Evolutionary conservation across 2,797 vertebrate species (phyloP).

Genomic region (Amphiprion clarkii): DNA sequence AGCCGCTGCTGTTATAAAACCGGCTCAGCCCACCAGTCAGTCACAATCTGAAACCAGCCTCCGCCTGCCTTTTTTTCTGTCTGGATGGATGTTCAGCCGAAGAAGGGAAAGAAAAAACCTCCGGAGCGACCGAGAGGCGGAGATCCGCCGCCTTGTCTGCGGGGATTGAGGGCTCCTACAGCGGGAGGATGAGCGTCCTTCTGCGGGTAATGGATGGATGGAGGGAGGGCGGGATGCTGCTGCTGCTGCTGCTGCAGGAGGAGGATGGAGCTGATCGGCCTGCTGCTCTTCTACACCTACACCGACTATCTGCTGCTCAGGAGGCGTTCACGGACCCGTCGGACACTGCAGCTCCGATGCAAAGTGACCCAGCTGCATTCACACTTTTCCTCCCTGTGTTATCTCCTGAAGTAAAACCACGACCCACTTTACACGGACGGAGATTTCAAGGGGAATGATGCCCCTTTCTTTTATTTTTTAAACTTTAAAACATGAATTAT

Average conservation of each 20-base stretch:
- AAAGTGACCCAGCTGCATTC: slow-evolving; percentile 5
- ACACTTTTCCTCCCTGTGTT: neutral
- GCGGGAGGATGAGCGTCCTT: neutral
- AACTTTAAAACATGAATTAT: too few species aligned
- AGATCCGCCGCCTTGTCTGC: neutral
- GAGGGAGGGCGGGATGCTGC: slow-evolving; percentile 46
- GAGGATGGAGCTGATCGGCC: slow-evolving; percentile 53
- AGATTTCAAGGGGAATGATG: too few species aligned
- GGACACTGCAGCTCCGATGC: neutral
- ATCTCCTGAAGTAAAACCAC: too few species aligned
- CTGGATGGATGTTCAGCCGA: too few species aligned
- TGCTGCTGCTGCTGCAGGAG: slow-evolving; percentile 35
- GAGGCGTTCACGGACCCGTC: slow-evolving; percentile 65
- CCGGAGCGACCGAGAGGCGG: neutral
- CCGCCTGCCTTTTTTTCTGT: too few species aligned
- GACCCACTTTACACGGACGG: too few species aligned
- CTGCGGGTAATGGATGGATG: neutral
- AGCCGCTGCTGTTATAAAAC: too few species aligned
- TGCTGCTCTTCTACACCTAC: slow-evolving; percentile 46
- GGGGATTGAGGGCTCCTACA: slow-evolving; percentile 5
- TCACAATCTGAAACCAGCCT: too few species aligned
- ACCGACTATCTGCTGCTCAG: slow-evolving; percentile 21
- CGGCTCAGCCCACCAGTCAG: too few species aligned
- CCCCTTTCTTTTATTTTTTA: too few species aligned
- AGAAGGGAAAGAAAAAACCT: too few species aligned